A percentile compares a stretch with the other conserved stretches of the same genome.
These are phyloP conservation scores for Sarcophaga caerulescens DNA, from an alignment of 2,888 invertebrate species.

Conservation along the genomic window DNA sequence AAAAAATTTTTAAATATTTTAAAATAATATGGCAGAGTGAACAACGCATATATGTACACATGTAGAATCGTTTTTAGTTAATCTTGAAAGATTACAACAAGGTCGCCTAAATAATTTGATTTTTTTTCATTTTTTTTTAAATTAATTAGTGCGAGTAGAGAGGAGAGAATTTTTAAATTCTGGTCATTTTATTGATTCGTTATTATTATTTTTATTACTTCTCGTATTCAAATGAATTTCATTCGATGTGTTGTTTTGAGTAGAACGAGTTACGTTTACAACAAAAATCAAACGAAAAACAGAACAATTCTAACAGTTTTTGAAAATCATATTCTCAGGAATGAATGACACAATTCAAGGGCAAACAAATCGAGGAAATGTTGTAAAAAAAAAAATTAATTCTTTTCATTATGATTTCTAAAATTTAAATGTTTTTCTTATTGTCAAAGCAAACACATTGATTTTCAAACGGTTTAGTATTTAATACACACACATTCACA, in stretches of 20 bases:
- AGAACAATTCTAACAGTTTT: neutral
- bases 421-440: too few relatives aligned
- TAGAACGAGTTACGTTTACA: neutral
- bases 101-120: constrained; percentile 8
- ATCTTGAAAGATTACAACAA: constrained; percentile 37
- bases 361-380: neutral
- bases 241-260: neutral
- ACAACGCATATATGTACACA: neutral
- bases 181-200: neutral
- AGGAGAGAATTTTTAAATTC: neutral
- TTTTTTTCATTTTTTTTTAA: neutral
- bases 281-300: neutral
- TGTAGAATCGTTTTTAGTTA: constrained; percentile 2
- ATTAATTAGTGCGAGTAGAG: neutral
- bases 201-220: neutral
- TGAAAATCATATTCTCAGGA: neutral
- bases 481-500: too few relatives aligned
- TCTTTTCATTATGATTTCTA: too few relatives aligned
- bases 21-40: neutral
- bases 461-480: too few relatives aligned
- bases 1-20: neutral
- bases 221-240: constrained; percentile 12
- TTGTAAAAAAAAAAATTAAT: too few relatives aligned
- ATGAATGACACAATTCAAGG: constrained; percentile 31
- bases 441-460: too few relatives aligned